A percentile compares a stretch with the other conserved stretches of the same genome.
phyloP scores from a whole-genome alignment of 2,113 vertebrate genomes.

The Heterochromis multidens region DNA sequence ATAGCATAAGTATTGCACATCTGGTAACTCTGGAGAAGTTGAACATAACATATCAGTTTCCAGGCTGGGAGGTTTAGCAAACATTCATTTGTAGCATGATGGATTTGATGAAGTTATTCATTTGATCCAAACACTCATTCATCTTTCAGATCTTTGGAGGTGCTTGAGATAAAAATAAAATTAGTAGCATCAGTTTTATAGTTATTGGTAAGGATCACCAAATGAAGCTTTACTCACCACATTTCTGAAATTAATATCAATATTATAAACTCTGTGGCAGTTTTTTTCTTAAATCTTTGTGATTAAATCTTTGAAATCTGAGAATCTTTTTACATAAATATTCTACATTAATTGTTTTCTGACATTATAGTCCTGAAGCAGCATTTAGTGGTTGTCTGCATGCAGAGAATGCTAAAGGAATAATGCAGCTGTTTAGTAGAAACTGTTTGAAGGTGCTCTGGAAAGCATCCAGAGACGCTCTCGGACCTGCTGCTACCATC shows the following conservation, averaged over 20 bases:
- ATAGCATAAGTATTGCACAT: rapidly evolving
- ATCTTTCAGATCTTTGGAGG: background rate
- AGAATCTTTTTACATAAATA: background rate
- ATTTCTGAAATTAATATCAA: background rate
- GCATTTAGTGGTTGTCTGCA: rapidly evolving
- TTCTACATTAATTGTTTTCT: rapidly evolving
- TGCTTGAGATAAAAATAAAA: background rate
- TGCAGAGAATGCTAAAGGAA: background rate
- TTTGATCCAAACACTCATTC: rapidly evolving
- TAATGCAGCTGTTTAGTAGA: rapidly evolving
- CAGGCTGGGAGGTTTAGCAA: background rate
- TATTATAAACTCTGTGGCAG: background rate
- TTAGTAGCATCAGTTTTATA: rapidly evolving
- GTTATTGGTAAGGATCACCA: background rate
- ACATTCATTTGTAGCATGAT: background rate
- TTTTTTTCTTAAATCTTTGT: background rate
- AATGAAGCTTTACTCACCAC: rapidly evolving
- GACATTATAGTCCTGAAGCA: background rate
- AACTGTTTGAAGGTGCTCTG: background rate
- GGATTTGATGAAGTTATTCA: rapidly evolving
- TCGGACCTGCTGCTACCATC: rapidly evolving
- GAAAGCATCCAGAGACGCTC: background rate
- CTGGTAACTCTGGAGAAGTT: background rate
- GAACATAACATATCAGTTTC: background rate
- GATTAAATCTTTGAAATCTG: too few species aligned